Conservation (phyloP, 1,140 invertebrate genomes). For the Galendromus occidentalis region DNA sequence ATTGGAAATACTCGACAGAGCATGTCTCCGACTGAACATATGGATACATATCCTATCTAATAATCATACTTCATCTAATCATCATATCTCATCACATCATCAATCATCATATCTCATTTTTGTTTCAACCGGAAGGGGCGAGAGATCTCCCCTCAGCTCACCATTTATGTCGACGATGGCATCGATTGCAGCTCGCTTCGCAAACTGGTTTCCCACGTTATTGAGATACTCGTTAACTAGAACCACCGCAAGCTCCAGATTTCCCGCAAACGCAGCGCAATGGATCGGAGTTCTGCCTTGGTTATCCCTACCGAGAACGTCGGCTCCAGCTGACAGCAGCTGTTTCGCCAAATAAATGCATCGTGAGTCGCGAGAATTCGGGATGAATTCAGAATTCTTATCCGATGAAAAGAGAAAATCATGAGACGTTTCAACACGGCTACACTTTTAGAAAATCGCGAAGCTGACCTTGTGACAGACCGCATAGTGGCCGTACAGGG, state of each 20-base stretch:
- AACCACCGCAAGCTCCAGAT: background rate
- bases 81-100: too few relatives aligned
- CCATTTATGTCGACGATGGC: background rate
- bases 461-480: background rate
- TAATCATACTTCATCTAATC: too few relatives aligned
- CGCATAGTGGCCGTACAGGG: background rate
- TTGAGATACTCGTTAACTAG: background rate
- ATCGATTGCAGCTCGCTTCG: background rate
- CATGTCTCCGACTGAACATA: too few relatives aligned
- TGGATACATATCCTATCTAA: too few relatives aligned
- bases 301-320: constrained; percentile 3
- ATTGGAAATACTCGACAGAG: too few relatives aligned
- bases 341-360: background rate
- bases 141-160: background rate
- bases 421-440: too few relatives aligned
- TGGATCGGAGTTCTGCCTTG: background rate
- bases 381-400: background rate
- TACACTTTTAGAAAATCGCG: background rate
- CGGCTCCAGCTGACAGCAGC: background rate
- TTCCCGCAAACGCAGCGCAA: constrained; percentile 7
- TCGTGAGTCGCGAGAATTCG: background rate
- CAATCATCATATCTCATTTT: too few relatives aligned
- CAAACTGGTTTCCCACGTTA: background rate
- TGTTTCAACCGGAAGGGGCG: too few relatives aligned
- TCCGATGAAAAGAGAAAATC: too few relatives aligned